Evolutionary conservation across 2,888 invertebrate genomes (phyloP), one percentile per base, ranked within the genome.

Genomic region (Orchesella flavescens): DNA sequence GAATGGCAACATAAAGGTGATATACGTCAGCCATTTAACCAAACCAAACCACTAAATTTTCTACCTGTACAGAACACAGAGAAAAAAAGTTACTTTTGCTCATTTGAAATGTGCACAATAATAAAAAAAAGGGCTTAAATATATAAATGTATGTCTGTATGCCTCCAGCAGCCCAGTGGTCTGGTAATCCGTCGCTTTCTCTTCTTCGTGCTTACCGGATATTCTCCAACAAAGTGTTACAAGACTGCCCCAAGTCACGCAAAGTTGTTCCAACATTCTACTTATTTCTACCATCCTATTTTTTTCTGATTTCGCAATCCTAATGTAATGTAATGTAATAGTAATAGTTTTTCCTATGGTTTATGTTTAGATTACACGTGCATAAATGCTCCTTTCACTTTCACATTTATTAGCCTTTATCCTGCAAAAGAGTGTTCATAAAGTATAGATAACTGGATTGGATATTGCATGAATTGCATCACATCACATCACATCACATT

Each of bases 191-290:
- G 15, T 17, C 15, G 17, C 43, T 73, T 75, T 63, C 46, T 49
- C 46, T 61, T 44, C 63, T 65, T 65, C 73, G 77, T 77, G 76
- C 49, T 83, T 83, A 66, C 83, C 83, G 83, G 83, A 83, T 77
- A 83, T 77, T 83, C 76, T 78, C 72, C 55, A 49, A 53, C 66
- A 55, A 83, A 83, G 77, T 78, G 83, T 77, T 83, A 73, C 61
- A 65, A 66, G 72, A 83, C 68, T 77, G 73, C 65, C 24, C 21
- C 23, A 46, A 55, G 83, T 83, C 83, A 83, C 83, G 83, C 83
- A 83, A 83, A 15, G n/a, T 24, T 23, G 19, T 57, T 21, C 61
- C 59, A 44, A 43, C 43, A n/a, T 53, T 24, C 12, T 55, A 71
- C 9, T 69, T 53, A n/a, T 53, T 23, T 23, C 63, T 34, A 21